Evolutionary conservation across 2,888 invertebrate species (phyloP), one percentile per base, ranked within the genome.

Genomic region (Labia minor): DNA sequence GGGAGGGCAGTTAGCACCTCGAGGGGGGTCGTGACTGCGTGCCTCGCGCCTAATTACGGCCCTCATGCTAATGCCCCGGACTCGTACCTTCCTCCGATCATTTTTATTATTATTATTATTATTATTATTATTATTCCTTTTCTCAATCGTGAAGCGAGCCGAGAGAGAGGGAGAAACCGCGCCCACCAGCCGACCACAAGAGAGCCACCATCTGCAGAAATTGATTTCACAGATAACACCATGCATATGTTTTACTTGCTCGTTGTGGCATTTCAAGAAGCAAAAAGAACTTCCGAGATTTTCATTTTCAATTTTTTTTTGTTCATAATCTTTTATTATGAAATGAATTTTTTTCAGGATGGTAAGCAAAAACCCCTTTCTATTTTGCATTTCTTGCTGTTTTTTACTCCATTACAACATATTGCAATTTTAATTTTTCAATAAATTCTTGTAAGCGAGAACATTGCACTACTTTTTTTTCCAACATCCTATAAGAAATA

Each of bases 11-110:
- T 49, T 49, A 49, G 49, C 49, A 49, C 49, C 49, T 49, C 49
- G 49, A 26, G 49, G 49, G 49, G 49, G 49, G 49, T 49, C 49
- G 49, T 49, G 49, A 49, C 49, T 49, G 49, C 49, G 49, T 49
- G 49, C 49, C 49, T 49, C 49, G 49, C 49, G 49, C 49, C 49
- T 49, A 49, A 49, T 49, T 49, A 49, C 49, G 49, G 49, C 49
- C 49, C 49, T 49, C 49, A 49, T 49, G 49, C 49, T 49, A 49
- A 49, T 49, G 49, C 49, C 49, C 49, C 49, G 49, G 14, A 49
- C 49, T 16, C 14, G 49, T 49, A 49, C 49, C 49, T 49, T 49
- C 49, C 49, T 16, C 49, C n/a, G 49, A 49, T 49, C 49, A 49
- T 49, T 49, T 49, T 49, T 49, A n/a, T n/a, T n/a, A n/a, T n/a